Evolutionary conservation across 2,888 invertebrate genomes (phyloP), one percentile per base, ranked within the genome.

Genomic region (Meliscaeva auricollis): DNA sequence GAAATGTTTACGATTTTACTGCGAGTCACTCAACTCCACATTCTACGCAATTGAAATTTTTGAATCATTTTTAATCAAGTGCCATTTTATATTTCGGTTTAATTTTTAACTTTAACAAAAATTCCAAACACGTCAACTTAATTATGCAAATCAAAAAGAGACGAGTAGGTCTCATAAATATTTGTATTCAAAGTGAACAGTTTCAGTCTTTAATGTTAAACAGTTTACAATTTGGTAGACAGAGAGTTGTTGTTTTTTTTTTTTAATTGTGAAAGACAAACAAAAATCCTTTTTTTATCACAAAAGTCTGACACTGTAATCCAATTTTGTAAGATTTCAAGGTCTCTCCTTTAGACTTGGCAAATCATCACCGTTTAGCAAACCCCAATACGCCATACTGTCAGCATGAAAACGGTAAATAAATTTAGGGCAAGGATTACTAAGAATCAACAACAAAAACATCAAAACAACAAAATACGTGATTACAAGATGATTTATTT

Each of bases 401-500:
- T n/a, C n/a, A 50, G 38, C 6, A 20, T 17, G 22, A 8, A 20
- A 62, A 17, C 46, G 41, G 20, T 15, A 62, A 46, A 17, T 8
- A 20, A 78, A 64, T 38, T 48, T 13, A 64, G 54, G 48, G 9
- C 58, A 62, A 69, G 52, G 58, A 41, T 58, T 69, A 26, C 9
- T 41, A 48, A 58, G 68, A 54, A 58, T 46, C 11, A 17, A 64
- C 30, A 35, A 54, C 22, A 50, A 35, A 9, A 32, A 9, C 54
- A 32, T n/a, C n/a, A n/a, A n/a, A n/a, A n/a, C 9, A 46, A 9
- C 11, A 52, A n/a, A 60, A 22, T 52, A 80, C 80, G 80, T 81
- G 80, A 62, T 64, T n/a, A 58, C 38, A 32, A 76, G 38, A 48
- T 52, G 46, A 64, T 44, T 64, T 62, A 46, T 30, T 3, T 6